Base-by-base conservation (phyloP, 1,140 invertebrate genomes). In the Gryllus bimaculatus region DNA sequence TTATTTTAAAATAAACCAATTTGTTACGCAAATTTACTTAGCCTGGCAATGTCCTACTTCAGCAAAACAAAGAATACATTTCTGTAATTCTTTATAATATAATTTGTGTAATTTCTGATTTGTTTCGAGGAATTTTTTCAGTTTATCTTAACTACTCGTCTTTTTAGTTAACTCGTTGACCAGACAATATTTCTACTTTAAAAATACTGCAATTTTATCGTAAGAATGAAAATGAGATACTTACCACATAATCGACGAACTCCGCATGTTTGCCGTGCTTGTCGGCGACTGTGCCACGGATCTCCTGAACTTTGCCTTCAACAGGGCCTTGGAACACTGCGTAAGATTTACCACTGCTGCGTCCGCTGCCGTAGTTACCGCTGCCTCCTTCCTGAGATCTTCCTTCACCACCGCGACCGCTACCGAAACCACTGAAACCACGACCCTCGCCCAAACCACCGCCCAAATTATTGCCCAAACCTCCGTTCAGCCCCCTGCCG, bases 311-410 rank as follows among this genome's bases (percentile, higher is more conserved):
- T 8, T 82, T 83, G 2, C 84, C 84, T 76, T 84, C 84, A 4
- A 85, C 84, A 20, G 84, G 84, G 48, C 84, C 84, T 39, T 85
- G 83, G 79, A 85, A 85, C 48, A 84, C 82, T 83, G 85, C 83
- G 79, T 83, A 86, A 15, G 85, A 86, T 78, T 78, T 86, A 18
- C 84, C 85, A 26, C 83, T 75, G 20, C 83, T 82, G 49, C 80
- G 73, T 54, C 83, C 82, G 79, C 82, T 81, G 18, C 18, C 10
- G 54, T 66, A 18, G 54, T 7, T 18, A 7, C 54, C 18, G 18
- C 54, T 66, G 18, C 54, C 54, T 13, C 54, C 54, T 66, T n/a
- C n/a, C n/a, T 18, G 10, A 66, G 18, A 13, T 66, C 54, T 66
- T 66, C 54, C 54, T 66, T 18, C 54, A 66, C 54, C 54, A 13